Evolutionary conservation across 2,888 invertebrate species (phyloP).

Genomic region (Lasioglossum malachurum): DNA sequence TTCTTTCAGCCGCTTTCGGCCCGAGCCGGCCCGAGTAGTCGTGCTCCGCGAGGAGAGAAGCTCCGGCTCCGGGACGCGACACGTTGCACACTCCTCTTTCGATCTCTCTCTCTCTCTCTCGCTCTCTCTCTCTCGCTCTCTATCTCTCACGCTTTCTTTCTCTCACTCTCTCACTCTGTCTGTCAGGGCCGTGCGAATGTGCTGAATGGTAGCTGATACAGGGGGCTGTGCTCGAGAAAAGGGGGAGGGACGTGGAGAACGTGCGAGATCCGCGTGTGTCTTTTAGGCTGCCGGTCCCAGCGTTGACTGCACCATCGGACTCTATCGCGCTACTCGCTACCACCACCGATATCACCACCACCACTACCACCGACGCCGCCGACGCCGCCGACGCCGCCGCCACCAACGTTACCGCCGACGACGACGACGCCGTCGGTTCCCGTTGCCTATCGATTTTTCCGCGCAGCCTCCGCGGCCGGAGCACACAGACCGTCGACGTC

Average conservation of each 20-base stretch:
- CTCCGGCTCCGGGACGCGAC: conserved; percentile 25
- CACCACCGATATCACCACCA: conserved; percentile 43
- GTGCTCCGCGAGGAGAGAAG: conserved; percentile 17
- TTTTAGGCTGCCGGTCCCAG: conserved; percentile 81
- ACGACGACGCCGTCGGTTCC: conserved; percentile 64
- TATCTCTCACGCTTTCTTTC: neutral
- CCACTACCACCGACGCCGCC: conserved; percentile 34
- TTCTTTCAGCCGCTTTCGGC: conserved; percentile 22
- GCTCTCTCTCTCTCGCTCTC: neutral
- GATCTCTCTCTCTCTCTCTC: neutral
- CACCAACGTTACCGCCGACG: conserved; percentile 52
- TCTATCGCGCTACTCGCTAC: conserved; percentile 78
- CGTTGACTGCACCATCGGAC: conserved; percentile 81
- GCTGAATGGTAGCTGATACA: conserved; percentile 29
- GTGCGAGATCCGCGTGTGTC: conserved; percentile 73
- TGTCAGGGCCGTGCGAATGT: conserved; percentile 44
- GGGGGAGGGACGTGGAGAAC: conserved; percentile 58
- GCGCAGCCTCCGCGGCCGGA: conserved; percentile 83
- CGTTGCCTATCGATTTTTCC: conserved; percentile 82
- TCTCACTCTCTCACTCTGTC: conserved; percentile 21
- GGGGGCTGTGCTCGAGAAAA: conserved; percentile 8
- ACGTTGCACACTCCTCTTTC: conserved; percentile 11
- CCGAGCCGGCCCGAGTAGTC: conserved; percentile 23
- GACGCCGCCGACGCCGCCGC: conserved; percentile 43
- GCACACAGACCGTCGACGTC: conserved; percentile 70